These are phyloP conservation scores for Chelon labrosus DNA, from an alignment of 2,797 vertebrate species.

Conservation along the genomic window DNA sequence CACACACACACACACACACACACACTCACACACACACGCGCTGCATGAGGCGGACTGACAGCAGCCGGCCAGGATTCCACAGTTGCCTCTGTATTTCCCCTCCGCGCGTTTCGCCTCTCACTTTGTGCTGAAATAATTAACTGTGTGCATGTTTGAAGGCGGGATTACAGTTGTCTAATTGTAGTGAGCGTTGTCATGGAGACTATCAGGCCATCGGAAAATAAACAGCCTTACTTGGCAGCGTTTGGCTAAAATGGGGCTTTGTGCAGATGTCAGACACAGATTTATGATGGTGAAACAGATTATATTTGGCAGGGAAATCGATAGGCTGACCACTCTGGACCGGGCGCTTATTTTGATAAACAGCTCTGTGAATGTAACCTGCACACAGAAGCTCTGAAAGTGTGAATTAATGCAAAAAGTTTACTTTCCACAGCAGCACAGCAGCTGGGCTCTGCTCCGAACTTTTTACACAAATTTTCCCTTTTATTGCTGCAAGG, in stretches of 20 bases:
- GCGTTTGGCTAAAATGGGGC: constrained; percentile 91
- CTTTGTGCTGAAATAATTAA: constrained; percentile 92
- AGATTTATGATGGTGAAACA: constrained; percentile 95
- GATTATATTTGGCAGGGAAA: constrained; percentile 93
- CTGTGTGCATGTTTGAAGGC: constrained; percentile 90
- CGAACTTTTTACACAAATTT: constrained; percentile 77
- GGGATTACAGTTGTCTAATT: constrained; percentile 96
- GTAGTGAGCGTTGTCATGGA: constrained; percentile 94
- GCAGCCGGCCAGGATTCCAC: constrained; percentile 82
- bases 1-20: constrained; percentile 24
- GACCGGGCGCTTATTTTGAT: constrained; percentile 89
- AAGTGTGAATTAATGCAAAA: constrained; percentile 84
- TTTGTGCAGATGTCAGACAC: constrained; percentile 93
- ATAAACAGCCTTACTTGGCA: constrained; percentile 93
- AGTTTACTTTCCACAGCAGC: constrained; percentile 74
- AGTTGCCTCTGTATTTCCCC: constrained; percentile 83
- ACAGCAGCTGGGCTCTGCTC: constrained; percentile 77
- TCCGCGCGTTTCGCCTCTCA: constrained; percentile 80
- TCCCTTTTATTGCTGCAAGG: constrained; percentile 68
- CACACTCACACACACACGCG: constrained; percentile 21
- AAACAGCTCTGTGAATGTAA: constrained; percentile 89
- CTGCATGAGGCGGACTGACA: constrained; percentile 60
- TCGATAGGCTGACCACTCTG: constrained; percentile 89
- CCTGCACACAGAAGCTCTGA: constrained; percentile 86
- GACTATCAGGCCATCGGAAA: constrained; percentile 93